Evolutionary conservation across 2,888 invertebrate genomes (phyloP).

Genomic region (Lagria hirta): DNA sequence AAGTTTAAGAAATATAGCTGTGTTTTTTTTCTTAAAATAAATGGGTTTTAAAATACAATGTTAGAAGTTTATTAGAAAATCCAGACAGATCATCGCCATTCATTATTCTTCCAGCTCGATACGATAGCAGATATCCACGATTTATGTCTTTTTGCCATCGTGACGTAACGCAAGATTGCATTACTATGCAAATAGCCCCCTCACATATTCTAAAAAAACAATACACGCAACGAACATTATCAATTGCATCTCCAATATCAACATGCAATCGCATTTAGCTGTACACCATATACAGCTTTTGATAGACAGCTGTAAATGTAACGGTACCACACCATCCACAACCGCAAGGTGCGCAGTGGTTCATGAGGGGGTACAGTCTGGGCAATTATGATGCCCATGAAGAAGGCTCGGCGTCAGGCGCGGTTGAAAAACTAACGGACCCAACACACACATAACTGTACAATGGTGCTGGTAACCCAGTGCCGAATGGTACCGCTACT

Average conservation of each 20-base stretch:
- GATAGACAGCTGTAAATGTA: constrained; percentile 29
- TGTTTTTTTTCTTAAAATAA: no score
- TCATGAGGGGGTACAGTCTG: no score
- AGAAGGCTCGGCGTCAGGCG: constrained; percentile 27
- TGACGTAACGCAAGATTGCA: no score
- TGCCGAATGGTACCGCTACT: constrained; percentile 40
- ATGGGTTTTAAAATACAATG: no score
- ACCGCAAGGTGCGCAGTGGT: constrained; percentile 22
- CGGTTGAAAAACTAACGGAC: constrained; percentile 35
- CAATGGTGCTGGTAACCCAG: constrained; percentile 43
- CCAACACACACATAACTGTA: constrained; percentile 29
- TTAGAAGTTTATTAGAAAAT: no score
- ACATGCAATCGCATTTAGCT: constrained; percentile 20
- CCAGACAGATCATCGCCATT: no score
- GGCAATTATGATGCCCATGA: constrained; percentile 13
- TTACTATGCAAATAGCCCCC: constrained; percentile 8
- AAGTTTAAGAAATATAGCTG: no score
- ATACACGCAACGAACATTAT: constrained; percentile 11
- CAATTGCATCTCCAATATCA: constrained; percentile 18
- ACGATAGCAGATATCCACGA: no score
- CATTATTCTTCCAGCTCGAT: no score
- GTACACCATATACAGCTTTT: constrained; percentile 26
- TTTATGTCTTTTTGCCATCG: no score
- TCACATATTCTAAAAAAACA: constrained; percentile 7
- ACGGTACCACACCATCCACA: constrained; percentile 24